Percentiles rank a stretch among this genome's conserved stretches.
Evolutionary conservation across 2,888 invertebrate species (phyloP).

Genomic region (Hirtodrosophila confusa): DNA sequence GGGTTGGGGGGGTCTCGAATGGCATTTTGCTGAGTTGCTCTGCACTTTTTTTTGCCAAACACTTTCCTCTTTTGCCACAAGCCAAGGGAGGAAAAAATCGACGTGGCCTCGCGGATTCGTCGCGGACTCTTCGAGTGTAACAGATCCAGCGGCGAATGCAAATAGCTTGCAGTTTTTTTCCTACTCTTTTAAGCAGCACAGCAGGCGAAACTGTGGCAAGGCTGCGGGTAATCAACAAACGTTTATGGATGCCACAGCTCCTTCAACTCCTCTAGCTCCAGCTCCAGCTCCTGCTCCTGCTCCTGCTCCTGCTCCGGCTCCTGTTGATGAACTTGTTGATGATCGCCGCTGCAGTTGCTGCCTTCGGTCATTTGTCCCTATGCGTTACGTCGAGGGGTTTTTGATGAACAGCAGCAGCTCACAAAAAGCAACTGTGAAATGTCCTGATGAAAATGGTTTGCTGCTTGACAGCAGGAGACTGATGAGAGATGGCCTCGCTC

Average conservation of each 20-base stretch:
- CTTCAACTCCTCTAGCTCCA: neutral
- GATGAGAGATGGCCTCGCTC: neutral
- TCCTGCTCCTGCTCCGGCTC: neutral
- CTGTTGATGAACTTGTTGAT: conserved; percentile 70
- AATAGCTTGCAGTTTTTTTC: conserved; percentile 60
- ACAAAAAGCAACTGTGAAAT: conserved; percentile 11
- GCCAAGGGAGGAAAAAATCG: conserved; percentile 29
- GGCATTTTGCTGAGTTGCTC: conserved; percentile 39
- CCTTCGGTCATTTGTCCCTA: conserved; percentile 58
- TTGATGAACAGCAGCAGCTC: conserved; percentile 34
- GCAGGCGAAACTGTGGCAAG: conserved; percentile 65
- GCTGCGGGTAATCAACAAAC: conserved; percentile 76
- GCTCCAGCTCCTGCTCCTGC: conserved; percentile 21
- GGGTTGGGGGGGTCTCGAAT: no score
- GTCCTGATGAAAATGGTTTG: conserved; percentile 16
- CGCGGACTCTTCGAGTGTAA: conserved; percentile 65
- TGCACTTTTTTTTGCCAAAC: conserved; percentile 54
- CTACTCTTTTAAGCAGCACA: conserved; percentile 1
- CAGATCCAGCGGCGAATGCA: conserved; percentile 74
- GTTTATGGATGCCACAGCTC: conserved; percentile 69
- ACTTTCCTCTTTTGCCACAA: conserved; percentile 65
- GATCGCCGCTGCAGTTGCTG: conserved; percentile 56
- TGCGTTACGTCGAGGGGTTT: conserved; percentile 25
- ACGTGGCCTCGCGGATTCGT: conserved; percentile 33
- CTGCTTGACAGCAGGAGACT: conserved; percentile 7